Conservation (phyloP, 2,888 invertebrate species). For the Psylliodes chrysocephalus region DNA sequence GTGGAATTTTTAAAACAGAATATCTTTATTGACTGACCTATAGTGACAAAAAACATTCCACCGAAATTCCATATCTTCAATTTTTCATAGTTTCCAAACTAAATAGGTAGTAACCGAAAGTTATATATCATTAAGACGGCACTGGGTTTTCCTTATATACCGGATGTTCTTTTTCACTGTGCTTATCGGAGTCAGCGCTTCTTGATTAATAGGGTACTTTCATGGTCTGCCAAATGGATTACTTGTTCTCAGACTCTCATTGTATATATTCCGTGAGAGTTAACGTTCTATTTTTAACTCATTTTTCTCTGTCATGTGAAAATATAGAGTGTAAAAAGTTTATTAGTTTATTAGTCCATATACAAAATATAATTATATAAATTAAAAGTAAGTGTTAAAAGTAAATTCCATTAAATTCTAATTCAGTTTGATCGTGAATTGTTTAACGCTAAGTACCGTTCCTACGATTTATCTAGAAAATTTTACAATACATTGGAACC, state of each 20-base stretch:
- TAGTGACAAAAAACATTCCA: no score
- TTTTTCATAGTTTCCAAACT: no score
- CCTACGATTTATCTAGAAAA: not conserved
- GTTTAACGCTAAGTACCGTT: not conserved
- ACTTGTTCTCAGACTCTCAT: conserved; percentile 1
- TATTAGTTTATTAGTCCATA: no score
- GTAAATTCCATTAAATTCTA: no score
- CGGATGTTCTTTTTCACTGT: conserved; percentile 10
- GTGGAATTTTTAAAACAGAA: no score
- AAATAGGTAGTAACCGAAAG: no score
- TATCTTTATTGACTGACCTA: no score
- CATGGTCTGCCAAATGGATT: conserved; percentile 13
- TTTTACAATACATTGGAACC: not conserved
- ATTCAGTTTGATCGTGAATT: not conserved
- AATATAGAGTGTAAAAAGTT: not conserved
- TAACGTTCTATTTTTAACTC: conserved; percentile 3
- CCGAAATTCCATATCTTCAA: no score
- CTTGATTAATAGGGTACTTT: conserved; percentile 13
- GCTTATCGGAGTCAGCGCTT: not conserved
- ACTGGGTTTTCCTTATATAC: conserved; percentile 7
- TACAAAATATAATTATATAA: no score
- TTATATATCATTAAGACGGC: not conserved
- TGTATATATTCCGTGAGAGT: not conserved
- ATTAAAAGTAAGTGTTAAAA: no score
- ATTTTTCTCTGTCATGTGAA: not conserved